A percentile compares a stretch with the other conserved stretches of the same genome.
Evolutionary conservation across 2,797 vertebrate genomes (phyloP).

Genomic region (Sebastes umbrosus): DNA sequence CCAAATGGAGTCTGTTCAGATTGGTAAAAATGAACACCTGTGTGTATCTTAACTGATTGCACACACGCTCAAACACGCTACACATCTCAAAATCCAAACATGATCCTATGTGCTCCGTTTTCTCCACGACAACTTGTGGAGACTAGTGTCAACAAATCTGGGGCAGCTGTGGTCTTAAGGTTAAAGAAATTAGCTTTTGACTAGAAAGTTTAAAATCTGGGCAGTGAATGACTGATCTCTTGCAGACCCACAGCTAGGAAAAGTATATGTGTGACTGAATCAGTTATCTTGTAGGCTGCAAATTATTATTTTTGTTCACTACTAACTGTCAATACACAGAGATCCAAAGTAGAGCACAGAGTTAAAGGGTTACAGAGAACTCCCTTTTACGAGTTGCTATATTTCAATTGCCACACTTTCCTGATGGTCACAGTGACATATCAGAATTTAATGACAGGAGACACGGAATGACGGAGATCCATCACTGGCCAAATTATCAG

Average conservation of each 20-base stretch:
- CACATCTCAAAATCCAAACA: neutral
- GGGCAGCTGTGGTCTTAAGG: neutral
- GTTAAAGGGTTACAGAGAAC: conserved; percentile 55
- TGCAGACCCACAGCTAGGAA: neutral
- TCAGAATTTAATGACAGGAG: conserved; percentile 88
- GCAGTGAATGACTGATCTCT: neutral
- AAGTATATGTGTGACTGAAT: neutral
- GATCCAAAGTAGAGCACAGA: conserved; percentile 36
- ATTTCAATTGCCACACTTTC: conserved; percentile 77
- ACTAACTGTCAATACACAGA: neutral
- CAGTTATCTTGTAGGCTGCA: neutral
- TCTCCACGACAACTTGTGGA: neutral
- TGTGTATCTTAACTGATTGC: neutral
- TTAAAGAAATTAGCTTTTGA: neutral
- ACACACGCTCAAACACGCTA: neutral
- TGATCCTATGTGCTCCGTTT: neutral
- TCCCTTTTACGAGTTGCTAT: conserved; percentile 76
- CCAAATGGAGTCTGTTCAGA: neutral
- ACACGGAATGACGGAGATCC: conserved; percentile 77
- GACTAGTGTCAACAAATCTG: neutral
- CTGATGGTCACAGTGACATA: conserved; percentile 85
- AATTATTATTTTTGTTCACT: neutral
- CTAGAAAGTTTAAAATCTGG: neutral
- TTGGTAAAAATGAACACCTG: neutral
- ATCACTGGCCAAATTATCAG: conserved; percentile 82